Base-by-base conservation (phyloP, 2,888 invertebrate species). In the Polia nebulosa region DNA sequence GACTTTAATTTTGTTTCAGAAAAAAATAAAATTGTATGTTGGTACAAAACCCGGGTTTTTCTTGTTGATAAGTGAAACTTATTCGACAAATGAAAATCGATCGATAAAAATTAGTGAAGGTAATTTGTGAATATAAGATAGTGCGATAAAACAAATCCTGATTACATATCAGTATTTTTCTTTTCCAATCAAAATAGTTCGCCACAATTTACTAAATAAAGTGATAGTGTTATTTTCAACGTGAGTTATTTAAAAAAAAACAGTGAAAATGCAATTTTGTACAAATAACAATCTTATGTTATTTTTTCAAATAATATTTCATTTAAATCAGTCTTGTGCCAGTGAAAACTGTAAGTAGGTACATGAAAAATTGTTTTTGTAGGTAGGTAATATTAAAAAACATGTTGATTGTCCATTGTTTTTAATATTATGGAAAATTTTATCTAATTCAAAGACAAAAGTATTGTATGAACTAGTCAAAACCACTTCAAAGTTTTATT, bases 121-220 rank as follows among this genome's bases (percentile, higher is more conserved):
- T 62, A 61, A 76, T 69, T 80, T 45, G 57, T 55, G 45, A 55
- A 62, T 25, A 22, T 17, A 44, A 66, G 75, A 75, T 75, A 75
- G 39, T 51, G 47, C 36, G 79, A 74, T 79, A 74, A 75, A 75
- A 75, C 6, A 72, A 73, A 57, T 29, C 39, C 51, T 36, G 56
- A 78, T 78, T 73, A 63, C 45, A 15, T 72, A 73, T 63, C 78
- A 34, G 32, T 57, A n/a, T 49, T 29, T 51, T 60, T 55, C 11
- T 27, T 45, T 72, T 65, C 58, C 51, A 65, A 58, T 51, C 15
- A 39, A 47, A 69, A 52, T 29, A 59, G 39, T 44, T 36, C 39
- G 65, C 53, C 59, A 44, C 34, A 22, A 56, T 45, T 36, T 25
- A 34, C 5, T 29, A 20, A 49, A 44, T 55, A 52, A 22, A 20